Evolutionary conservation across 2,888 invertebrate genomes (phyloP).

Genomic region (Vesta saturnalis): DNA sequence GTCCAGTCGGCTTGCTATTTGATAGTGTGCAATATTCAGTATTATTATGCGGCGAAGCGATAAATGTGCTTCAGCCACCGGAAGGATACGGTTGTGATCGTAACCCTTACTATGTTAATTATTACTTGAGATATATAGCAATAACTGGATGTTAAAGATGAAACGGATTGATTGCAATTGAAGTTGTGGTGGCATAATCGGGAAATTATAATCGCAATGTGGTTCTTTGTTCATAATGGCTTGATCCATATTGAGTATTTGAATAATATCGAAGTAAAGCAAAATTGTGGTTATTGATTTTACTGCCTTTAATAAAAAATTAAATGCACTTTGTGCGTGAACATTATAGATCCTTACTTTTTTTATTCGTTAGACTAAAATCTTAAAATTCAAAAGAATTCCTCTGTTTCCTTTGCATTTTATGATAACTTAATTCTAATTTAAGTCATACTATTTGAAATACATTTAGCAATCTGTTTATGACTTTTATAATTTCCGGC

Average conservation of each 20-base stretch:
- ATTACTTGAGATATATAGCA: constrained; percentile 46
- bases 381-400: too few relatives aligned
- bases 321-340: too few relatives aligned
- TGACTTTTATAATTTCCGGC: too few relatives aligned
- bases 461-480: too few relatives aligned
- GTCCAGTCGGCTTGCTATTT: background rate
- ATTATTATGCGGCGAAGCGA: constrained; percentile 38
- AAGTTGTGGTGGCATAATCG: background rate
- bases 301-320: too few relatives aligned
- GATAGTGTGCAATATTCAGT: constrained; percentile 19
- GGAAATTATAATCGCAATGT: background rate
- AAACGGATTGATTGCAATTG: constrained; percentile 43
- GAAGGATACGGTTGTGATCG: constrained; percentile 49
- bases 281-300: too few relatives aligned
- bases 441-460: too few relatives aligned
- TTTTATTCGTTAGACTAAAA: too few relatives aligned
- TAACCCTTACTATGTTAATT: constrained; percentile 49
- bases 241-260: background rate
- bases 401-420: too few relatives aligned
- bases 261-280: too few relatives aligned
- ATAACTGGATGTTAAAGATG: constrained; percentile 46
- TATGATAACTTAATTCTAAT: too few relatives aligned
- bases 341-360: too few relatives aligned
- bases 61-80: constrained; percentile 48
- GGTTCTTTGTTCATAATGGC: background rate